Percentiles rank a stretch among this genome's conserved stretches.
Evolutionary conservation across 2,113 vertebrate species (phyloP).

Genomic region (Ptyas mucosa): DNA sequence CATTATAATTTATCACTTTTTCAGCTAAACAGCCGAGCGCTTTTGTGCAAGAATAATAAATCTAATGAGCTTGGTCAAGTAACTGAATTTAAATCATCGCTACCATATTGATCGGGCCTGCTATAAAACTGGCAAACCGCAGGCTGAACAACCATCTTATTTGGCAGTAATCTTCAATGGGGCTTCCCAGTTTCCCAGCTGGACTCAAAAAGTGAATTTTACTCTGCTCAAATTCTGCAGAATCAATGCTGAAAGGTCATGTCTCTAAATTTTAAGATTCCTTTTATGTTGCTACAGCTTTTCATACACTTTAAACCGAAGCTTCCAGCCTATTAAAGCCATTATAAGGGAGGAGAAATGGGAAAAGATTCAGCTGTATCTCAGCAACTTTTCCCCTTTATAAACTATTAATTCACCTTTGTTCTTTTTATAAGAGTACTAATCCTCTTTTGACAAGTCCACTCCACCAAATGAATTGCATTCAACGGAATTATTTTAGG

Average conservation of each 20-base stretch:
- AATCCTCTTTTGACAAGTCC: neutral
- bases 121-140: neutral
- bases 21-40: neutral
- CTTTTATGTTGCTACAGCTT: neutral
- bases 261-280: neutral
- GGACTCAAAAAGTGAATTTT: neutral
- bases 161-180: neutral
- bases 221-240: neutral
- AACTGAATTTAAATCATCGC: constrained; percentile 3
- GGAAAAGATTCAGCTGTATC: neutral
- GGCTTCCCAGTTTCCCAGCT: neutral
- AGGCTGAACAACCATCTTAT: neutral
- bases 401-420: neutral
- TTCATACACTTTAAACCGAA: neutral
- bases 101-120: neutral
- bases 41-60: constrained; percentile 1
- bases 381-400: neutral
- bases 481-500: neutral
- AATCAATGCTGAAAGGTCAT: neutral
- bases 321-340: neutral
- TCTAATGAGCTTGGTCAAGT: neutral
- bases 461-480: neutral
- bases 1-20: constrained; percentile 7
- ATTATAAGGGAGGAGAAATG: neutral
- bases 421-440: neutral